Percentiles rank a stretch among this genome's conserved stretches.
These are phyloP conservation scores for Coregonus ussuriensis DNA, from an alignment of 2,797 vertebrate genomes.

Conservation along the genomic window DNA sequence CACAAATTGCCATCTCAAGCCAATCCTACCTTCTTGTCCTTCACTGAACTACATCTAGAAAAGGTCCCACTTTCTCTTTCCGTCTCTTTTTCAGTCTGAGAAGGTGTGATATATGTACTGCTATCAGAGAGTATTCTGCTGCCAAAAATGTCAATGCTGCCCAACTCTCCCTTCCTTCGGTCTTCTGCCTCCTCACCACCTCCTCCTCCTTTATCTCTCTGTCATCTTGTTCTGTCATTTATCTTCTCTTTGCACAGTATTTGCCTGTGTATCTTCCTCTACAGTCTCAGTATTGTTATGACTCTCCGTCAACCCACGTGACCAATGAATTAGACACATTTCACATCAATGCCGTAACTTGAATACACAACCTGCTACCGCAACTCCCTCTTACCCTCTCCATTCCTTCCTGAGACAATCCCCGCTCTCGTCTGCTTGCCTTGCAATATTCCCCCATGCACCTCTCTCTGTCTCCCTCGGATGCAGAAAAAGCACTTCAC, in stretches of 20 bases:
- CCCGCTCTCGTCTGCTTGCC: slow-evolving; percentile 68
- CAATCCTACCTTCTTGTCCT: not conserved
- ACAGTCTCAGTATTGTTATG: not conserved
- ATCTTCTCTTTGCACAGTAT: slow-evolving; percentile 2
- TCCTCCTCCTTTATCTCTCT: not conserved
- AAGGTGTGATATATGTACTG: slow-evolving; percentile 33
- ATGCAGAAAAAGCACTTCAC: slow-evolving; percentile 51
- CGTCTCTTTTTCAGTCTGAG: not conserved
- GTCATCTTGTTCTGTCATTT: slow-evolving; percentile 1
- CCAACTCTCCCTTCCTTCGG: slow-evolving; percentile 22
- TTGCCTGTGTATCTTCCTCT: slow-evolving; percentile 23
- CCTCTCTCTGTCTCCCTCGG: slow-evolving; percentile 26
- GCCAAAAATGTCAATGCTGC: slow-evolving; percentile 26
- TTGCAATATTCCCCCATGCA: slow-evolving; percentile 52
- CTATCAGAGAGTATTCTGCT: slow-evolving; percentile 40
- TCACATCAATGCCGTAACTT: slow-evolving; percentile 59
- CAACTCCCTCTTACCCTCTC: slow-evolving; percentile 24
- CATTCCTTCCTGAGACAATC: slow-evolving; percentile 36
- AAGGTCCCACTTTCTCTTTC: slow-evolving; percentile 17
- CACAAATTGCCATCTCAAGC: not conserved
- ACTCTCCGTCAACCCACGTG: slow-evolving; percentile 31
- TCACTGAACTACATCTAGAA: not conserved
- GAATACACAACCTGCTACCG: not conserved
- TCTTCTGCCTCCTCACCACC: not conserved
- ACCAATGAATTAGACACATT: slow-evolving; percentile 29